Base-by-base conservation (phyloP, 2,113 vertebrate species). In the Cygnus buccinator region DNA sequence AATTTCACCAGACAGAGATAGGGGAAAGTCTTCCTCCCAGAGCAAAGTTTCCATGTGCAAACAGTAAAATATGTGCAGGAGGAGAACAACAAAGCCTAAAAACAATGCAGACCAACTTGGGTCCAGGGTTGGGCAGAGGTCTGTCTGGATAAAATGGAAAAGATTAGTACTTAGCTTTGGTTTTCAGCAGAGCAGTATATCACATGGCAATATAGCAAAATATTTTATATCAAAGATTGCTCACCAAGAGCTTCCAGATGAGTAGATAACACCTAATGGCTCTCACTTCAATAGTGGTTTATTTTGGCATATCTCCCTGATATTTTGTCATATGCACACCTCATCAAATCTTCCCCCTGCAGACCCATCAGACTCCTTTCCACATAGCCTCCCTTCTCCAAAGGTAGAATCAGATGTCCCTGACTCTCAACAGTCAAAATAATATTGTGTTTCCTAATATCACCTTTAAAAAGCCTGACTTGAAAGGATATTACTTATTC, bases 191-290 rank as follows among this genome's bases (percentile, higher is more conserved):
- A 92, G 25, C 80, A 75, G 23, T 84, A 39, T 81, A 65, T 92
- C 76, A 92, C 33, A 61, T 58, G 66, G 48, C 68, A 93, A 44
- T 93, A 58, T 13, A 75, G 33, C 6, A 68, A 86, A 94, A 84
- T 90, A 82, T 89, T 90, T 90, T 92, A 23, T 95, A 91, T 70
- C 71, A 76, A 82, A 95, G 94, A 70, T 73, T 87, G 84, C 15
- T 94, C 77, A 89, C 48, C 86, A 90, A 95, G 70, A 93, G 62
- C 89, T 93, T 96, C 95, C 92, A 96, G 90, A 97, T 94, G 96
- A 96, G 44, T 76, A 91, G 92, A 90, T 93, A 96, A 92, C 86
- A 87, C 92, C 70, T 91, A 92, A 93, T 82, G 80, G 65, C 76
- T 93, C 61, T 92, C 58, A 58, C 62, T 95, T 94, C 86, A 89